Evolutionary conservation across 2,888 invertebrate genomes (phyloP), one percentile per base, ranked within the genome.

Genomic region (Aradus depressus): DNA sequence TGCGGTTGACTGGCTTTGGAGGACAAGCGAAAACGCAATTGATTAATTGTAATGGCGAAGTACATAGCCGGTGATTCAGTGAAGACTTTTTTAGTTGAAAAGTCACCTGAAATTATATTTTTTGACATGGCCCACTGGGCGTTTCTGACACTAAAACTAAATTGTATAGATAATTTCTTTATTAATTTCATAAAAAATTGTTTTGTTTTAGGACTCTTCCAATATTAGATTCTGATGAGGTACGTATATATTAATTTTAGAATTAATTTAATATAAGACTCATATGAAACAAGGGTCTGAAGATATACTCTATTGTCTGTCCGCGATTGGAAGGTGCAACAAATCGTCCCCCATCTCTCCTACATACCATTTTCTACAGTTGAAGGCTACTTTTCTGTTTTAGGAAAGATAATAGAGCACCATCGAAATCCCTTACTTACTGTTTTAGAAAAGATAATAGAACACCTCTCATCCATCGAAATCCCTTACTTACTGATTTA

Each of bases 191-290:
- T 12, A 44, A 12, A 21, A 25, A 18, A 22, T 28, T 44, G 38
- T 44, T 50, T 55, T 55, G 48, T 62, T 64, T 43, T 59, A 69
- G 68, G 54, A 68, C 85, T 63, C 60, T 81, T 67, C 70, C 79
- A 61, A 67, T 86, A 64, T 68, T 88, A 65, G 72, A 88, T 75
- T 81, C 81, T 0, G 81, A 82, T 64, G 88, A 88, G 63, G 70
- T 69, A 60, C 60, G 58, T 55, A 25, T 25, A 6, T 32, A 28
- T 41, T 1, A 21, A 18, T 39, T 51, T 16, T 32, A 26, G 22
- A 18, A 19, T 28, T 25, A 50, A 18, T 31, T 10, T 18, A 25
- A 39, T 38, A 23, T 26, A 12, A 10, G 26, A 22, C 26, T 38
- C n/a, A 5, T 31, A 48, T 34, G 1, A 34, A 1, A 32, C 26